These are phyloP conservation scores for Hemiscyllium ocellatum DNA, from an alignment of 2,113 vertebrate species.

Conservation along the genomic window DNA sequence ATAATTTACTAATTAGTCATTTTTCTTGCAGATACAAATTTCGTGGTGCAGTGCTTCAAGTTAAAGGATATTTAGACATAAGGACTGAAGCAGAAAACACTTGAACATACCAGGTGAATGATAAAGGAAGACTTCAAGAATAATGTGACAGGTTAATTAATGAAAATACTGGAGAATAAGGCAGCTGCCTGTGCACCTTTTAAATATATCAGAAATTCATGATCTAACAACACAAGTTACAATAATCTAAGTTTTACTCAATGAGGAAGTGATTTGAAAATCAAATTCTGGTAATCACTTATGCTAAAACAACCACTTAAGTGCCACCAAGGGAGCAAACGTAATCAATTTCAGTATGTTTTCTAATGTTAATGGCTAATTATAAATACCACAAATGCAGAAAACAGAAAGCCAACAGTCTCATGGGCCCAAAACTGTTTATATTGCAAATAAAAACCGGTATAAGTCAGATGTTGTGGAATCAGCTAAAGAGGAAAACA, in stretches of 20 bases:
- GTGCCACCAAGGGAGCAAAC: background rate
- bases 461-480: background rate
- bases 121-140: background rate
- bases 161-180: constrained; percentile 15
- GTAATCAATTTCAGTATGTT: background rate
- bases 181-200: background rate
- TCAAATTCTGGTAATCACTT: background rate
- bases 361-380: background rate
- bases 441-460: background rate
- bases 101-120: background rate
- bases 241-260: background rate
- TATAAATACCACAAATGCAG: constrained; percentile 13
- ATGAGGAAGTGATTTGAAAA: background rate
- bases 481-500: constrained; percentile 28
- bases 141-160: background rate
- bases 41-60: background rate
- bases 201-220: constrained; percentile 16
- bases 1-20: background rate
- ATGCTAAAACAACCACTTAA: background rate
- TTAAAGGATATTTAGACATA: background rate
- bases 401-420: background rate
- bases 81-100: background rate
- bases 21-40: background rate
- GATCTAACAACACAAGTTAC: background rate
- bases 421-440: background rate